These are phyloP conservation scores for Sipha flava DNA, from an alignment of 1,140 invertebrate genomes.

Conservation along the genomic window DNA sequence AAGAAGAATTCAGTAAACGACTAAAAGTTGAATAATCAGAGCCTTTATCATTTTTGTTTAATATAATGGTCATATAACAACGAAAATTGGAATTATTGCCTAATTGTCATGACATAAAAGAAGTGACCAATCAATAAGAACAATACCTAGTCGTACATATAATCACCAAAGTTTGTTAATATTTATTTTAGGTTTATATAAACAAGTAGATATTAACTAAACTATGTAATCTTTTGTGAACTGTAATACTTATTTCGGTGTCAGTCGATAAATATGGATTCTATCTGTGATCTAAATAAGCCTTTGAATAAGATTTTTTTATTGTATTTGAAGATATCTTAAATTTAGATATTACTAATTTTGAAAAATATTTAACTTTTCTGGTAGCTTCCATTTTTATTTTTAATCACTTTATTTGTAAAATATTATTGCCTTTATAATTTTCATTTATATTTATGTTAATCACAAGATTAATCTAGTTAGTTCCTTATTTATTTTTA, in stretches of 20 bases:
- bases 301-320: background rate
- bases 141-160: constrained; percentile 14
- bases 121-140: constrained; percentile 1
- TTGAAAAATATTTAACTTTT: background rate
- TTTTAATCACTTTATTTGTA: background rate
- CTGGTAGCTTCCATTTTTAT: background rate
- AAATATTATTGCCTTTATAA: background rate
- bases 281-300: constrained; percentile 19
- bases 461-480: background rate
- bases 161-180: background rate
- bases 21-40: constrained; percentile 63
- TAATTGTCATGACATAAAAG: background rate
- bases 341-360: background rate
- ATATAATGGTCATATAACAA: constrained; percentile 8
- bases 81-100: background rate
- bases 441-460: background rate
- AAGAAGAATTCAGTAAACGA: constrained; percentile 84
- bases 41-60: background rate
- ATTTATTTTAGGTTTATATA: constrained; percentile 14
- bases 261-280: background rate
- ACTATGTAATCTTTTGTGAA: background rate
- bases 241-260: background rate
- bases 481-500: constrained; percentile 9
- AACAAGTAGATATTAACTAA: background rate
- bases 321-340: background rate